Evolutionary conservation across 2,888 invertebrate species (phyloP), one percentile per base, ranked within the genome.

Genomic region (Pammene fasciana): DNA sequence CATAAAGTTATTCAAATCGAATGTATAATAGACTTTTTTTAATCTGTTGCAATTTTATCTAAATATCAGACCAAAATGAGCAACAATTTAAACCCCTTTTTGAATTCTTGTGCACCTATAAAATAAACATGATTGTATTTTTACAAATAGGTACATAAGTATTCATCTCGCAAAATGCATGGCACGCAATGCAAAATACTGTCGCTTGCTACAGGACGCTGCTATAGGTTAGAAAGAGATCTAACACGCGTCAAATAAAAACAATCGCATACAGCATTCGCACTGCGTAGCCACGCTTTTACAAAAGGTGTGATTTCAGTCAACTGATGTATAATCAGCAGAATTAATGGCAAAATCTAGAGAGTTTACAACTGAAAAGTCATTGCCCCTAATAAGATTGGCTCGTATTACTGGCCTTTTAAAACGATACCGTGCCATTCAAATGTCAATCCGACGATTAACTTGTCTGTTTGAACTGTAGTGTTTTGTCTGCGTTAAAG

Each of bases 241-340:
- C 45, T 48, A 34, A 38, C 48, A 14, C 10, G 34, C 34, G 38
- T 48, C 36, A 36, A 38, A 34, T 10, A 36, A 41, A 62, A 36
- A 64, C 56, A 50, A 34, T 64, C 62, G 62, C 62, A 43, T 8
- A 18, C 56, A 68, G 61, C 36, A 62, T 62, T 62, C 50, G 55
- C 68, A 41, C 16, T 16, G 62, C 62, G 46, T 50, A 18, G 34
- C 34, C 52, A 45, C 52, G 43, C 60, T 26, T 26, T 26, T 26
- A 26, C 26, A 26, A 26, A 26, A 26, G 26, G 26, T 26, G 26
- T 26, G 26, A 26, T 26, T 26, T 26, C 26, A 26, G 26, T 26
- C 26, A 26, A 26, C 26, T 26, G 26, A 26, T 26, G 26, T 26
- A 26, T 3, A 26, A 26, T 4, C 26, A 26, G 26, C 26, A 26